phyloP scores from a whole-genome alignment of 1,140 invertebrate genomes.

The Monochamus saltuarius region DNA sequence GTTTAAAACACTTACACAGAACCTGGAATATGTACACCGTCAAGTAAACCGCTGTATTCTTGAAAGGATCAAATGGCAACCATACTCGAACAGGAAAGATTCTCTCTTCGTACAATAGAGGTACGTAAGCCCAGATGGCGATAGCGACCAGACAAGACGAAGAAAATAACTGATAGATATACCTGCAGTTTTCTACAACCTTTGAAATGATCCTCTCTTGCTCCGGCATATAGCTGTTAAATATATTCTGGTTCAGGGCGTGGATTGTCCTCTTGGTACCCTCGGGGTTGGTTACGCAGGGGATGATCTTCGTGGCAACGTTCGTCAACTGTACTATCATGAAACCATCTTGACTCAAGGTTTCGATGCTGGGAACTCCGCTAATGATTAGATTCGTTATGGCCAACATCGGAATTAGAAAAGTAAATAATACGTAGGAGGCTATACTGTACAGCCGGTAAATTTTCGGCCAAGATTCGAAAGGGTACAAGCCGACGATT shows the following conservation, averaged over 20 bases:
- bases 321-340: constrained; percentile 3
- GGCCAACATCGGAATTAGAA: constrained; percentile 7
- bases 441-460: constrained; percentile 11
- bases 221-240: constrained; percentile 1
- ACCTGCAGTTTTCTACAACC: background rate
- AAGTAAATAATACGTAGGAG: constrained; percentile 2
- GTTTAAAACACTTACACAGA: background rate
- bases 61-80: constrained; percentile 18
- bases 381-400: background rate
- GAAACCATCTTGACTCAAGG: constrained; percentile 11
- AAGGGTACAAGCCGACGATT: constrained; percentile 9
- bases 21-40: background rate
- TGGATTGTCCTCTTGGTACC: constrained; percentile 7
- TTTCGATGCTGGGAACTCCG: background rate
- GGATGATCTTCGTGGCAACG: constrained; percentile 11
- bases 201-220: constrained; percentile 10
- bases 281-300: constrained; percentile 1
- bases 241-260: constrained; percentile 8
- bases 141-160: background rate
- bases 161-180: background rate
- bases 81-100: constrained; percentile 19
- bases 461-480: constrained; percentile 5
- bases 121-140: background rate
- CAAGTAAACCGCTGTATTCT: constrained; percentile 12
- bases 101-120: background rate